Base-by-base conservation (phyloP, 2,888 invertebrate genomes). In the Rhingia campestris region DNA sequence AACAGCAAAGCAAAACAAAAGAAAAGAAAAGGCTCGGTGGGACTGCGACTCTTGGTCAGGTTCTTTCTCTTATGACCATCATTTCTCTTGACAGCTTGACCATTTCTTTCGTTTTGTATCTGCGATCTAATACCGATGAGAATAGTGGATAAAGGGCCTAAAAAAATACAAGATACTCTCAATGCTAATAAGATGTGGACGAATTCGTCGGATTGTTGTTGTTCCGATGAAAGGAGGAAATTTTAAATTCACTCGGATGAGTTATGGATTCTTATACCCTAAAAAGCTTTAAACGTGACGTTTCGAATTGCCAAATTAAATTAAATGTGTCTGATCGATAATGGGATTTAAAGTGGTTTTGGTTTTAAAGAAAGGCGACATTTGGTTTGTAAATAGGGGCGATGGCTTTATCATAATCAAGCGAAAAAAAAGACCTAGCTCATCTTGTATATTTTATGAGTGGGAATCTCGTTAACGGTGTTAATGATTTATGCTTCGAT, bases 41-140 rank as follows among this genome's bases (percentile, higher is more conserved):
- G 63, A 37, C 5, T 33, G 49, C 2, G 49, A 6, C 61, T 76
- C 63, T 77, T 76, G 66, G 66, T 64, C 73, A 72, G 45, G 81
- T 76, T 82, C 59, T 59, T 82, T 79, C 79, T 79, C 82, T 76
- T 61, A 51, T 32, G 43, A 33, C 12, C 43, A 45, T 32, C 47
- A 61, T 72, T 76, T 82, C 81, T 82, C 82, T 84, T 79, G 70
- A 22, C 22, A 22, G 39, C 56, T 35, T 22, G 56, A 35, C 33
- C 67, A 39, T 12, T 12, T 49, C 33, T 59, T 4, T 12, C 35
- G 5, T 33, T 22, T 22, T 22, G 22, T 22, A 22, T 22, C 22
- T 22, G 22, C 12, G n/a, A n/a, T n/a, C 14, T 22, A 22, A 22
- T 49, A 3, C 30, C 9, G 30, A 9, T 22, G 9, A 6, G 9